These are phyloP conservation scores for Camarhynchus parvulus DNA, from an alignment of 2,113 vertebrate species.

Conservation along the genomic window DNA sequence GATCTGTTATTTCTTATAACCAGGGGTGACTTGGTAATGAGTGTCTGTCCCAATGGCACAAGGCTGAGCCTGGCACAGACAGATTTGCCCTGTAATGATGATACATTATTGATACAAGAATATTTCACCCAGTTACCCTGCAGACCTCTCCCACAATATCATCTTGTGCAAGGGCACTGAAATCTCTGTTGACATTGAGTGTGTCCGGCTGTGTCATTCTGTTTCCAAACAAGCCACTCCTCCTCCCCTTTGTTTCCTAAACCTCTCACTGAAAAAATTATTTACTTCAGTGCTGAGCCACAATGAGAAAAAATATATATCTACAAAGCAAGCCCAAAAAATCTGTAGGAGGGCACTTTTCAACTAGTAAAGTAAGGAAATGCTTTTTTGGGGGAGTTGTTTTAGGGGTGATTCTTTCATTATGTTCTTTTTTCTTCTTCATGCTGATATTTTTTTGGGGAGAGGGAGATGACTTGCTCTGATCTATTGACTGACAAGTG, in stretches of 20 bases:
- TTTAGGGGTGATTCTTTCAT: not conserved
- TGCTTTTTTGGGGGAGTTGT: not conserved
- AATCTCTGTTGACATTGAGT: conserved; percentile 49
- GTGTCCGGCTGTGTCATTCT: conserved; percentile 45
- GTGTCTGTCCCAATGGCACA: not conserved
- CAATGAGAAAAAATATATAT: not conserved
- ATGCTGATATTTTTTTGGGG: not conserved
- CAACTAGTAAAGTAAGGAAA: not conserved
- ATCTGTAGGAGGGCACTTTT: not conserved
- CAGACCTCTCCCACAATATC: conserved; percentile 52
- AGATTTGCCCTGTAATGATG: not conserved
- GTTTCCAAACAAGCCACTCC: conserved; percentile 68
- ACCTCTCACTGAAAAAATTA: not conserved
- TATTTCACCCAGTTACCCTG: conserved; percentile 6
- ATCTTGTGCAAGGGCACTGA: conserved; percentile 58
- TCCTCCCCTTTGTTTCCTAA: conserved; percentile 36
- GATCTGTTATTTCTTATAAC: not conserved
- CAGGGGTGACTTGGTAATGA: not conserved
- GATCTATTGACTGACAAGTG: not conserved
- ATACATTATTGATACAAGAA: conserved; percentile 32
- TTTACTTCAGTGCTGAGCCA: not conserved
- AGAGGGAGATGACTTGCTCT: not conserved
- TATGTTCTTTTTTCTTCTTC: not conserved
- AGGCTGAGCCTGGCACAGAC: not conserved
- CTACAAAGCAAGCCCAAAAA: not conserved